These are phyloP conservation scores for Eolophus roseicapilla DNA, from an alignment of 2,113 vertebrate genomes.

Conservation along the genomic window DNA sequence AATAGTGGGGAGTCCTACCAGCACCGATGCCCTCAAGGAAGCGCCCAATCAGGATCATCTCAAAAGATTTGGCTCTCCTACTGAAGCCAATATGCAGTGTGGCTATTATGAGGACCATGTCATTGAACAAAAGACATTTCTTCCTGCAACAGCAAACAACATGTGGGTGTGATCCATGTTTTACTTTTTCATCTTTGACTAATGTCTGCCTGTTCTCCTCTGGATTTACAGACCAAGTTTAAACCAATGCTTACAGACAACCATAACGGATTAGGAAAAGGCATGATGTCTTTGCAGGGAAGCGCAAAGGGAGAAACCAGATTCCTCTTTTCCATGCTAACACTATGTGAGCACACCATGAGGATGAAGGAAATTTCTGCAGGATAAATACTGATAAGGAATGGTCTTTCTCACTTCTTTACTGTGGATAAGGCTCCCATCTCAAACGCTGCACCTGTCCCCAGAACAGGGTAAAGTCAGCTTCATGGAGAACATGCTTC, in stretches of 20 bases:
- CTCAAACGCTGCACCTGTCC: neutral
- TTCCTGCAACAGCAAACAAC: conserved; percentile 38
- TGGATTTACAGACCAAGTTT: neutral
- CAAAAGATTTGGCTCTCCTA: conserved; percentile 40
- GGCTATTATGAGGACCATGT: conserved; percentile 7
- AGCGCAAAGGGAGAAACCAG: neutral
- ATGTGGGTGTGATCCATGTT: neutral
- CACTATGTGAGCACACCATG: neutral
- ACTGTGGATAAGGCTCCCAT: neutral
- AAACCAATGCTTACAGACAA: neutral
- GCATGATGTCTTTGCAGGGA: neutral
- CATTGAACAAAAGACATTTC: conserved; percentile 19
- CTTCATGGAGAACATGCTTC: neutral
- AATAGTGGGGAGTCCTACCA: conserved; percentile 44
- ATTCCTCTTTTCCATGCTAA: neutral
- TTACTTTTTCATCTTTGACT: neutral
- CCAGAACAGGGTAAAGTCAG: neutral
- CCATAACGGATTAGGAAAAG: neutral
- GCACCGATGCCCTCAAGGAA: conserved; percentile 53
- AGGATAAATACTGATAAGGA: neutral
- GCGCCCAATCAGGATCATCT: conserved; percentile 65
- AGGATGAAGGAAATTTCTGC: neutral
- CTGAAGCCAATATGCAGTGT: conserved; percentile 30
- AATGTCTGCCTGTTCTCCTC: neutral
- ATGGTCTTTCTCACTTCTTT: neutral